Percentiles rank a stretch among this genome's conserved stretches.
Conservation (phyloP, 2,797 vertebrate species). For the Numenius phaeopus region DNA sequence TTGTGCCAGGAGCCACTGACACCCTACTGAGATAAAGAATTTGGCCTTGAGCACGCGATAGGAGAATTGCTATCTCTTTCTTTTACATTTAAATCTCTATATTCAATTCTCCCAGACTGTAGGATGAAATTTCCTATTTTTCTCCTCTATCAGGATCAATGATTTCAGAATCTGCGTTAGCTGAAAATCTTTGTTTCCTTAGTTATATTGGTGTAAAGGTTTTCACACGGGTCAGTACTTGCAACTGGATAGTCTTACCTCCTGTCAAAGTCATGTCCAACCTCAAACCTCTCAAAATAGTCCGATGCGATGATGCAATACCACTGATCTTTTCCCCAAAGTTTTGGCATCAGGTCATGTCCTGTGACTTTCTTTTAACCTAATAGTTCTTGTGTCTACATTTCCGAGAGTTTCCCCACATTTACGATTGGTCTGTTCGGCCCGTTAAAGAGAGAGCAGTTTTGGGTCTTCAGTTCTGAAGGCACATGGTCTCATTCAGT, state of each 20-base stretch:
- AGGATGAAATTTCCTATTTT: neutral
- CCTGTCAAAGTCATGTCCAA: neutral
- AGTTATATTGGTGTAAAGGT: neutral
- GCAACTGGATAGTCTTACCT: neutral
- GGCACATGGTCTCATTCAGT: neutral
- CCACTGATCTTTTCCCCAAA: neutral
- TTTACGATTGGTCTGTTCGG: neutral
- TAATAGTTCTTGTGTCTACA: neutral
- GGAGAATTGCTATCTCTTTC: neutral
- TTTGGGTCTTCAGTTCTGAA: neutral
- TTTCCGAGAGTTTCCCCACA: neutral
- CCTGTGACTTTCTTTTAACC: neutral
- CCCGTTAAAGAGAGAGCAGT: neutral
- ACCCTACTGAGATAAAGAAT: neutral
- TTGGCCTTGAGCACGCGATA: accelerated
- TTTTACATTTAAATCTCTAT: neutral
- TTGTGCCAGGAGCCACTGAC: neutral
- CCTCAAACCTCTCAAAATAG: neutral
- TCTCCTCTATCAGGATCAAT: neutral
- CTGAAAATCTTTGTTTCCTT: neutral
- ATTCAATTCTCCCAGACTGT: neutral
- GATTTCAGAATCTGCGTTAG: neutral
- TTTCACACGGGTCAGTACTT: neutral
- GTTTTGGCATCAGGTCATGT: neutral
- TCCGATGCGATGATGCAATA: neutral